Evolutionary conservation across 2,113 vertebrate genomes (phyloP).

Genomic region (Callionymus lyra): DNA sequence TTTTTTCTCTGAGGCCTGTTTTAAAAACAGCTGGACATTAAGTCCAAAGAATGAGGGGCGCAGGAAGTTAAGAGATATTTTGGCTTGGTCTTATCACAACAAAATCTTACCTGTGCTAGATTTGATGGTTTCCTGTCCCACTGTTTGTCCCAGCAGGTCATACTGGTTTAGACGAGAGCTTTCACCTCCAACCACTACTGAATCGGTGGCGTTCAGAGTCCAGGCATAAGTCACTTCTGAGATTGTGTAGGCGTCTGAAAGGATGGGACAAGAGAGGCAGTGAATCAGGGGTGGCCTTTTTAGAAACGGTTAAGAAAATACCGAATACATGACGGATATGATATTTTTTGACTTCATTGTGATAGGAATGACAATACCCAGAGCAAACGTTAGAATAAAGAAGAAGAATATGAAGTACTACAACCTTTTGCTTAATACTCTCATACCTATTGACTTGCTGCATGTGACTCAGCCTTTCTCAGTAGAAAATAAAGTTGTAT

Average conservation of each 20-base stretch:
- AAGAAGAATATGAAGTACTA: too few species aligned
- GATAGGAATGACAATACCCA: too few species aligned
- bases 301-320: too few species aligned
- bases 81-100: background rate
- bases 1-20: too few species aligned
- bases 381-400: too few species aligned
- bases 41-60: background rate
- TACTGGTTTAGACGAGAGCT: slow-evolving; percentile 95
- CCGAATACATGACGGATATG: too few species aligned
- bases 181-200: slow-evolving; percentile 91
- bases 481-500: too few species aligned
- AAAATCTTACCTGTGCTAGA: slow-evolving; percentile 86
- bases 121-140: slow-evolving; percentile 91
- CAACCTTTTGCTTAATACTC: too few species aligned
- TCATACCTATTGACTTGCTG: too few species aligned
- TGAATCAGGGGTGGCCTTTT: background rate
- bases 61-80: slow-evolving; percentile 4
- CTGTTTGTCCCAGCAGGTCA: slow-evolving; percentile 88
- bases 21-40: background rate
- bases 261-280: slow-evolving; percentile 8
- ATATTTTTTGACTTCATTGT: too few species aligned
- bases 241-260: slow-evolving; percentile 89
- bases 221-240: slow-evolving; percentile 94
- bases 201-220: slow-evolving; percentile 88
- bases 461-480: too few species aligned